These are phyloP conservation scores for Strix occidentalis DNA, from an alignment of 2,797 vertebrate species.

Conservation along the genomic window DNA sequence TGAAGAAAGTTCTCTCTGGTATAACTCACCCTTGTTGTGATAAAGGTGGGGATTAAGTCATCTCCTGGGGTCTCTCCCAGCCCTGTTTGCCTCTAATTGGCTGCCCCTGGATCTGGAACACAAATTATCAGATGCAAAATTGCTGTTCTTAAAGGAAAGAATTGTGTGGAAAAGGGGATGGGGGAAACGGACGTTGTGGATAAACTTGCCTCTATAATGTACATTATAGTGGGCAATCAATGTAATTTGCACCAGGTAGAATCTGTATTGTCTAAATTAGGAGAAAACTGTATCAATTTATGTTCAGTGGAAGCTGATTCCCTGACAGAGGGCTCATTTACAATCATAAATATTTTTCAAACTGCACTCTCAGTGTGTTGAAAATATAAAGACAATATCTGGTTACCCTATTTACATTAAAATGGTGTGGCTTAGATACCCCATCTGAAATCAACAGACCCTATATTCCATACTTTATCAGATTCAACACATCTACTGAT, in stretches of 20 bases:
- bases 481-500: neutral
- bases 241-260: neutral
- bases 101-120: neutral
- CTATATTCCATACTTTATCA: neutral
- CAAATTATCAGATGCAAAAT: neutral
- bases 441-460: neutral
- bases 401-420: neutral
- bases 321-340: neutral
- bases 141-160: neutral
- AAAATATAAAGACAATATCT: neutral
- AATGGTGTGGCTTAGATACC: neutral
- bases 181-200: neutral
- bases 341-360: neutral
- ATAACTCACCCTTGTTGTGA: fast-evolving
- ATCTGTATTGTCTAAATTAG: neutral
- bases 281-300: neutral
- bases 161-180: neutral
- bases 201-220: neutral
- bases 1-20: neutral
- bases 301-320: neutral
- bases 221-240: neutral
- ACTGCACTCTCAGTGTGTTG: neutral
- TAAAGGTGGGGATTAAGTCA: neutral
- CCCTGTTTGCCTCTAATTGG: neutral
- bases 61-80: neutral